Evolutionary conservation across 2,797 vertebrate genomes (phyloP).

Genomic region (Emydoidea blandingii): DNA sequence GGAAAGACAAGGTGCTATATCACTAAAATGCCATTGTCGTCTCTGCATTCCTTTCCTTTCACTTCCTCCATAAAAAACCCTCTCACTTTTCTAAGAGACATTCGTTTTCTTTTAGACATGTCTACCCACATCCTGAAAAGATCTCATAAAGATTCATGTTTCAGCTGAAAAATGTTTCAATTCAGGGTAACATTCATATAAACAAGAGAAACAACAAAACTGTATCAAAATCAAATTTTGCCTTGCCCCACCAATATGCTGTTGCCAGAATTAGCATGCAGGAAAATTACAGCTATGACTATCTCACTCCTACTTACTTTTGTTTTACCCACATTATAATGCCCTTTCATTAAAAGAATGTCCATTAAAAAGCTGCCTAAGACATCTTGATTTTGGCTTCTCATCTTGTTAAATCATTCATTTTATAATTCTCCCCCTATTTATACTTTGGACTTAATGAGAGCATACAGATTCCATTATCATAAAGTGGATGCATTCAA

Average conservation of each 20-base stretch:
- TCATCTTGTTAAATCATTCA: not conserved
- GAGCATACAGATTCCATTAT: not conserved
- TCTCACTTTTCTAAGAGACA: not conserved
- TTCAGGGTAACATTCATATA: not conserved
- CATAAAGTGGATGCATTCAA: not conserved
- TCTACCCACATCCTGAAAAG: not conserved
- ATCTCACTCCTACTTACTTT: not conserved
- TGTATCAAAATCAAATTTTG: not conserved
- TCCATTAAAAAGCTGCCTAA: not conserved
- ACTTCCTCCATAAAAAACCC: not conserved
- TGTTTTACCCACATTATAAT: not conserved
- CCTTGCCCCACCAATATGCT: not conserved
- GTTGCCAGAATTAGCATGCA: not conserved
- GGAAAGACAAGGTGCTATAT: not conserved
- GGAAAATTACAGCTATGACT: not conserved
- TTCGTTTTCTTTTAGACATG: not conserved
- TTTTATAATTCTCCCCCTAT: not conserved
- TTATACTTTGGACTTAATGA: not conserved
- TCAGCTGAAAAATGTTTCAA: not conserved
- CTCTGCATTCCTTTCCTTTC: not conserved
- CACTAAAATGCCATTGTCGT: not conserved
- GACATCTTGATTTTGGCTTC: not conserved
- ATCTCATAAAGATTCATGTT: not conserved
- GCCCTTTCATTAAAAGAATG: not conserved
- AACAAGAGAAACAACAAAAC: not conserved